Evolutionary conservation across 1,140 invertebrate genomes (phyloP), one percentile per base, ranked within the genome.

Genomic region (Daktulosphaira vitifoliae): DNA sequence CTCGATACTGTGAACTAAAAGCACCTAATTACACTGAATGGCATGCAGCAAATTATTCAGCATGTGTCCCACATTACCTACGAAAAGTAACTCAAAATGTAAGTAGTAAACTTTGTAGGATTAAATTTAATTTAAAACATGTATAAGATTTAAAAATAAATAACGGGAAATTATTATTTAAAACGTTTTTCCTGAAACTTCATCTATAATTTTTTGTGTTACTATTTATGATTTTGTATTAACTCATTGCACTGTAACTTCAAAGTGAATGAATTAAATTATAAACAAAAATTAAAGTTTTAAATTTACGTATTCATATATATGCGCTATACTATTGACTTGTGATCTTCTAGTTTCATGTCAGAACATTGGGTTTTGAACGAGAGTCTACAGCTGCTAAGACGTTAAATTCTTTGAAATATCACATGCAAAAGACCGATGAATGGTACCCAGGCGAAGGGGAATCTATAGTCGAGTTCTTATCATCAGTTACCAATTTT

Each of bases 41-140:
- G 87, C 78, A 81, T 48, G 73, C 79, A 26, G 85, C 87, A 3
- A 85, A 89, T 72, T 89, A 88, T 71, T 86, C 85, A 2, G 76
- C 77, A 11, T 90, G 87, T 68, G 76, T 86, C 1, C 80, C 83
- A 8, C 79, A 85, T 69, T 78, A 81, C 2, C 72, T 89, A 13
- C 73, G 80, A 23, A 74, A 78, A 65, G 82, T 84, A 66, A 83
- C 82, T 69, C 80, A 83, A 70, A 79, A 83, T 71, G 84, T 87
- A 76, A 75, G 72, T 72, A n/a, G n/a, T n/a, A n/a, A n/a, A n/a
- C n/a, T n/a, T n/a, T n/a, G n/a, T n/a, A n/a, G n/a, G n/a, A n/a
- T n/a, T n/a, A n/a, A n/a, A n/a, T n/a, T n/a, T n/a, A n/a, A n/a
- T n/a, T n/a, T n/a, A n/a, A n/a, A n/a, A n/a, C n/a, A n/a, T n/a